Evolutionary conservation across 2,888 invertebrate genomes (phyloP), one percentile per base, ranked within the genome.

Genomic region (Hedya salicella): DNA sequence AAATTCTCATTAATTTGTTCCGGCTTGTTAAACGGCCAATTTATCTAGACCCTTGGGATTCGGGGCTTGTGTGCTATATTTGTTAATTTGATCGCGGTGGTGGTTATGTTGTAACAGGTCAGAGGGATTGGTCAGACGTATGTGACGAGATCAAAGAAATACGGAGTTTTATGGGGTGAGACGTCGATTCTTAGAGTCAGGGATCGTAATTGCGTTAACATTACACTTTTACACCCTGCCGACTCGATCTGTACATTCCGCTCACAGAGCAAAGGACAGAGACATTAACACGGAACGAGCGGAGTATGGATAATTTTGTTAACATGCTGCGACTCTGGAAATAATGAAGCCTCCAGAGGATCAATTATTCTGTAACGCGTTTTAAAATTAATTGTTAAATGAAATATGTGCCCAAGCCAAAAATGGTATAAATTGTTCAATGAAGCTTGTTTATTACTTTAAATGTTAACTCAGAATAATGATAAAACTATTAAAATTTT

Each of bases 1-100:
- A 68, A 71, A 69, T 69, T 68, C 68, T 66, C 71, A 68, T 74
- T 74, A 74, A 74, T 76, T 73, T 74, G 69, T 75, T 72, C 73
- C 70, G 62, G 64, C 52, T 65, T 60, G 59, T 67, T 70, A 67
- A 70, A 67, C 68, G 63, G 50, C 75, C 70, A 71, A 53, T 69
- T 60, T 62, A 42, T 11, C 19, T 40, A 67, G 71, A 69, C 54
- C 71, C 46, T 62, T 49, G 19, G 49, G 57, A 32, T 36, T 46
- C 39, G 46, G 36, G 25, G 36, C n/a, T 36, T 25, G 44, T 39
- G 8, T 46, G 25, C 44, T 32, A 42, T 4, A 17, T 14, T 44
- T 17, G 17, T n/a, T 40, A 53, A 60, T 46, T 53, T 50, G 16
- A 25, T n/a, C 17, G 40, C 30, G 30, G 42, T n/a, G 36, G 11